A percentile compares a stretch with the other conserved stretches of the same genome.
Conservation (phyloP, 1,140 invertebrate genomes). For the Rhyzopertha dominica region DNA sequence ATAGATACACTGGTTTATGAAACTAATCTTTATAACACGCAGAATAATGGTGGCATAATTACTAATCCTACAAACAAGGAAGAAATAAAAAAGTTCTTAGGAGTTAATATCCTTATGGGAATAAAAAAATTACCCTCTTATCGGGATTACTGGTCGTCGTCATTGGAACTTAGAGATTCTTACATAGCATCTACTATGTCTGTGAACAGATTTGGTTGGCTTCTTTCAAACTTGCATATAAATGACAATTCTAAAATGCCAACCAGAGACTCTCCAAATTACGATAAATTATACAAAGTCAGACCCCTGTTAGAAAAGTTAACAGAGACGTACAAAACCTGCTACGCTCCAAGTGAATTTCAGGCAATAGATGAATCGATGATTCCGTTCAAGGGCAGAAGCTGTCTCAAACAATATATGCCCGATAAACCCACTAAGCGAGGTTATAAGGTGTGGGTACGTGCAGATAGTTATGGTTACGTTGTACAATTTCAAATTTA, state of each 20-base stretch:
- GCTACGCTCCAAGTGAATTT: slow-evolving; percentile 10
- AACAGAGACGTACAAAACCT: slow-evolving; percentile 31
- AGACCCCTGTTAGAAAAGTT: slow-evolving; percentile 35
- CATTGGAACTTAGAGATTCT: slow-evolving; percentile 14
- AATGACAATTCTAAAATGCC: slow-evolving; percentile 30
- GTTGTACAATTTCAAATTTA: slow-evolving; percentile 47
- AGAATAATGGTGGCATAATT: slow-evolving; percentile 1
- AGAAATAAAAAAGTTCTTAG: slow-evolving; percentile 24
- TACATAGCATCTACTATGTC: slow-evolving; percentile 16
- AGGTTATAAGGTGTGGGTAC: slow-evolving; percentile 44
- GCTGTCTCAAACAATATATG: slow-evolving; percentile 45
- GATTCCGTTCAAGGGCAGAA: slow-evolving; percentile 42
- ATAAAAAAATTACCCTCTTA: slow-evolving; percentile 24
- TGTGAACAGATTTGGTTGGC: slow-evolving; percentile 36
- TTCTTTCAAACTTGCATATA: slow-evolving; percentile 28
- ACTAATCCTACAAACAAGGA: slow-evolving; percentile 5
- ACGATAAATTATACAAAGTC: slow-evolving; percentile 45
- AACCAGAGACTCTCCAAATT: slow-evolving; percentile 21
- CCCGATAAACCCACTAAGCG: slow-evolving; percentile 48
- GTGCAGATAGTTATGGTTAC: slow-evolving; percentile 35
- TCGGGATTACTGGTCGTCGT: slow-evolving; percentile 16
- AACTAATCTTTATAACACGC: slow-evolving; percentile 12
- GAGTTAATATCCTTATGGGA: slow-evolving; percentile 24
- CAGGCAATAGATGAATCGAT: slow-evolving; percentile 39
- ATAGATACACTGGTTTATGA: slow-evolving; percentile 11